These are phyloP conservation scores for Resseliella maxima DNA, from an alignment of 2,888 invertebrate genomes.

Conservation along the genomic window DNA sequence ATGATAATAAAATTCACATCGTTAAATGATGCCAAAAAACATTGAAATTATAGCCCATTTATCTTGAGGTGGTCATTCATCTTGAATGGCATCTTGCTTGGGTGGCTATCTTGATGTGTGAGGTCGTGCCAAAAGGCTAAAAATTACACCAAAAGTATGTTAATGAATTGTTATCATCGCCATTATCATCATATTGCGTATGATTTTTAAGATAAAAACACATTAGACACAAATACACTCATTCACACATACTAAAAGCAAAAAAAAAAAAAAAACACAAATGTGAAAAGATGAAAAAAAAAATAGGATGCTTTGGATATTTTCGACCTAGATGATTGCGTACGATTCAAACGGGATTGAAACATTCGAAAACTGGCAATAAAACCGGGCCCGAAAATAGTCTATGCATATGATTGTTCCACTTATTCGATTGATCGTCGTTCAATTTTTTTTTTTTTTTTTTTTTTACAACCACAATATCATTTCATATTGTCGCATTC, in stretches of 20 bases:
- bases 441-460: neutral
- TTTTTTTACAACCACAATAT: neutral
- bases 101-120: neutral
- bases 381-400: conserved; percentile 37
- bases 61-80: neutral
- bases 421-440: conserved; percentile 45
- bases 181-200: neutral
- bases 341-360: neutral
- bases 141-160: neutral
- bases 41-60: neutral
- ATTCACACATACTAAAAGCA: no score
- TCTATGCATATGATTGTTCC: conserved; percentile 48
- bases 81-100: no score
- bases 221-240: no score
- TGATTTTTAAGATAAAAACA: no score
- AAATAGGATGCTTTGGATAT: no score
- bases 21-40: neutral
- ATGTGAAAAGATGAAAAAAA: no score
- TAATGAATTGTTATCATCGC: conserved; percentile 1
- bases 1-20: conserved; percentile 11
- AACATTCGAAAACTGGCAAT: neutral
- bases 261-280: no score
- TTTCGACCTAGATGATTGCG: conserved; percentile 21
- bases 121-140: neutral
- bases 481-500: neutral